Percentiles rank a stretch among this genome's conserved stretches.
These are phyloP conservation scores for Cyanoliseus patagonus DNA, from an alignment of 2,113 vertebrate species.

Conservation along the genomic window DNA sequence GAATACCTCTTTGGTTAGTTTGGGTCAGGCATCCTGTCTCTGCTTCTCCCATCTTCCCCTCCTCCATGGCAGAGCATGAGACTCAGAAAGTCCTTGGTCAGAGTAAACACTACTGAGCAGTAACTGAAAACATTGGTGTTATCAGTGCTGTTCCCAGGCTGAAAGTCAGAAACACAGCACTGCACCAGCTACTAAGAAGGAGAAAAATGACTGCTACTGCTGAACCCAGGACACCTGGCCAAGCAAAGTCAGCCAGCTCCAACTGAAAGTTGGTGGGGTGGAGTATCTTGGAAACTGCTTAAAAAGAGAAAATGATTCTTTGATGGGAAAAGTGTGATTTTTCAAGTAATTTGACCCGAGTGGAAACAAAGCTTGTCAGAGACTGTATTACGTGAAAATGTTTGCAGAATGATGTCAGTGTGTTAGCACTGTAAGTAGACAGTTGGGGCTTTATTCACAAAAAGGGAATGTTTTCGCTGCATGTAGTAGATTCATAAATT, in stretches of 20 bases:
- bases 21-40: too few relatives aligned
- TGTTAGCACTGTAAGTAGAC: constrained; percentile 29
- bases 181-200: too few relatives aligned
- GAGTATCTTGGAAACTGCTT: constrained; percentile 23
- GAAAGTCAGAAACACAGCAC: too few relatives aligned
- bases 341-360: constrained; percentile 50
- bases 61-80: too few relatives aligned
- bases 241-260: neutral
- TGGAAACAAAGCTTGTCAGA: constrained; percentile 64
- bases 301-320: constrained; percentile 51
- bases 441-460: constrained; percentile 38
- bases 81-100: too few relatives aligned
- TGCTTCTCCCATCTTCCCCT: too few relatives aligned
- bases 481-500: neutral
- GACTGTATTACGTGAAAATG: constrained; percentile 47
- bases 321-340: constrained; percentile 58
- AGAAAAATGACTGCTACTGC: too few relatives aligned
- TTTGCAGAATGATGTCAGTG: constrained; percentile 56
- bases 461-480: neutral
- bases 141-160: too few relatives aligned
- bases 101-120: too few relatives aligned
- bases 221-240: too few relatives aligned
- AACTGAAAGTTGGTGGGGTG: constrained; percentile 8
- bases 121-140: too few relatives aligned
- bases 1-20: too few relatives aligned